Percentiles rank a stretch among this genome's conserved stretches.
These are phyloP conservation scores for Siphamia tubifer DNA, from an alignment of 2,113 vertebrate species.

Conservation along the genomic window DNA sequence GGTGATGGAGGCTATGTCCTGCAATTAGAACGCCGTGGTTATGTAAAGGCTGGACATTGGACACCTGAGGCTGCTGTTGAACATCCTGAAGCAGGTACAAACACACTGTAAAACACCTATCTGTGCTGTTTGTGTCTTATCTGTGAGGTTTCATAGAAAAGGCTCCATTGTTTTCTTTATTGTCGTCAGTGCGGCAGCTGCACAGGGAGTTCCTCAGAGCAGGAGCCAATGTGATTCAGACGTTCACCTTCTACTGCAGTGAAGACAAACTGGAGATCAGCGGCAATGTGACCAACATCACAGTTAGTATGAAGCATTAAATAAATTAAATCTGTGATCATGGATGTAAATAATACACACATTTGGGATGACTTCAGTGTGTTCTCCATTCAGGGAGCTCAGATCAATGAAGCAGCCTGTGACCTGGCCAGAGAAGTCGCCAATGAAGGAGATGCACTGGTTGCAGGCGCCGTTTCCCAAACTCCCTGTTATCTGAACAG, in stretches of 20 bases:
- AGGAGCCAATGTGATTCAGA: constrained; percentile 85
- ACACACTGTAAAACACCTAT: neutral
- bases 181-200: constrained; percentile 83
- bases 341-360: neutral
- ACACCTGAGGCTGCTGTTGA: constrained; percentile 89
- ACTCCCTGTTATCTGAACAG: constrained; percentile 89
- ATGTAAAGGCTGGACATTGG: constrained; percentile 89
- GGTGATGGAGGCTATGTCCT: constrained; percentile 90
- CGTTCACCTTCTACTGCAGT: constrained; percentile 89
- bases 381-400: constrained; percentile 75
- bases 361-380: neutral
- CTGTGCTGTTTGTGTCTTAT: neutral
- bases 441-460: constrained; percentile 86
- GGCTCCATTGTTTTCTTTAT: neutral
- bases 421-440: constrained; percentile 90
- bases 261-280: constrained; percentile 89
- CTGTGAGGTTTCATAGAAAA: too few species aligned
- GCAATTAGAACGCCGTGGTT: constrained; percentile 88
- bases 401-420: constrained; percentile 92
- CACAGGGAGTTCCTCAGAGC: constrained; percentile 89
- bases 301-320: constrained; percentile 69
- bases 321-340: neutral
- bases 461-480: constrained; percentile 91
- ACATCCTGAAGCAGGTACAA: constrained; percentile 88
- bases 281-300: constrained; percentile 85